Conservation (phyloP, 1,140 invertebrate genomes). For the Hylyphantes graminicola region DNA sequence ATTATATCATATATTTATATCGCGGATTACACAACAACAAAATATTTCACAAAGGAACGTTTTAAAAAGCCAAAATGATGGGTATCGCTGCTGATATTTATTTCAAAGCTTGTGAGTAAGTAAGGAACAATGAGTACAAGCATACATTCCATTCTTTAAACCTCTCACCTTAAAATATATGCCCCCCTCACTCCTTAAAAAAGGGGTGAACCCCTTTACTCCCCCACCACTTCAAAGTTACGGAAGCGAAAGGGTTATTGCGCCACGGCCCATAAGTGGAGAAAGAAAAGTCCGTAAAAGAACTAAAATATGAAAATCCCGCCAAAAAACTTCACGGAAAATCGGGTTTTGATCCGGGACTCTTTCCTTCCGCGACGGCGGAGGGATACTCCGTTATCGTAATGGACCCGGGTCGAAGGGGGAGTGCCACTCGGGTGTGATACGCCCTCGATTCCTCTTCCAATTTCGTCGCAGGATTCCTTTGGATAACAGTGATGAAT, state of each 20-base stretch:
- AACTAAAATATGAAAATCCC: conserved; percentile 60
- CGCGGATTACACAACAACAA: no score
- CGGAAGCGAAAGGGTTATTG: conserved; percentile 55
- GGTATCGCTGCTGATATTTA: no score
- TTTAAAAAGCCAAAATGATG: no score
- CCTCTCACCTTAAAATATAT: no score
- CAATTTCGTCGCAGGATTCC: conserved; percentile 25
- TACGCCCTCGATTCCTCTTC: conserved; percentile 32
- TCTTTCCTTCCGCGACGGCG: conserved; percentile 36
- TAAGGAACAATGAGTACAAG: no score
- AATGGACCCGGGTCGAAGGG: conserved; percentile 31
- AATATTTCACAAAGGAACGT: no score
- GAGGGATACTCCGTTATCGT: conserved; percentile 54
- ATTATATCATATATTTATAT: no score
- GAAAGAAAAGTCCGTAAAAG: conserved; percentile 45
- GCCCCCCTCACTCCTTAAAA: no score
- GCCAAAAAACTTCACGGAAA: conserved; percentile 53
- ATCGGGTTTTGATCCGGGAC: conserved; percentile 59
- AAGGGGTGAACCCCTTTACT: no score
- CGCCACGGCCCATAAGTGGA: conserved; percentile 57
- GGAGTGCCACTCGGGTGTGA: conserved; percentile 30
- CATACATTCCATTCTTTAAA: no score
- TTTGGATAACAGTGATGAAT: conserved; percentile 48
- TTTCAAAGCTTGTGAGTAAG: no score
- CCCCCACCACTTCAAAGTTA: conserved; percentile 17